phyloP scores from a whole-genome alignment of 2,113 vertebrate genomes.

The Phylloscopus trochiloides region DNA sequence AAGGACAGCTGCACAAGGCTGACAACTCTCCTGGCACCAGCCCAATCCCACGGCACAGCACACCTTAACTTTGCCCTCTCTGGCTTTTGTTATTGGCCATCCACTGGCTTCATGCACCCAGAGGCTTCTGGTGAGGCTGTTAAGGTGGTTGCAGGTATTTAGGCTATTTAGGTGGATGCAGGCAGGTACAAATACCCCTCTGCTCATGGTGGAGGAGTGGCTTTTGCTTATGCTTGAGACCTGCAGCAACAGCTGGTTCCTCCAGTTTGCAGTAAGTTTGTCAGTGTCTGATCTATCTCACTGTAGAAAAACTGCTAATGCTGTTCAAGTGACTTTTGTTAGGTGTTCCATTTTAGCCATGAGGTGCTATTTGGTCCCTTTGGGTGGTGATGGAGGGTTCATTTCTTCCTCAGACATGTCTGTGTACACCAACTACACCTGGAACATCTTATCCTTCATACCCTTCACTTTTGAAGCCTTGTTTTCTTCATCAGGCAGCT shows the following conservation, averaged over 20 bases:
- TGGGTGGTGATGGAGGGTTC: fast-evolving
- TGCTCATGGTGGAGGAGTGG: fast-evolving
- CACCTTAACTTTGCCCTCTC: background rate
- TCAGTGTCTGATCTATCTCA: background rate
- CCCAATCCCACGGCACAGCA: background rate
- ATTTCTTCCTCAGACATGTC: background rate
- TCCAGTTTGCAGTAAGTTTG: fast-evolving
- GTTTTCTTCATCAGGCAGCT: background rate
- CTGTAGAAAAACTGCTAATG: background rate
- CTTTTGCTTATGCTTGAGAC: fast-evolving
- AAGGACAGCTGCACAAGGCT: background rate
- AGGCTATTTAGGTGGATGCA: background rate
- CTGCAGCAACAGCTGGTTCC: fast-evolving
- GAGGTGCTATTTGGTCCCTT: background rate
- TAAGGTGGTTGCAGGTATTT: background rate
- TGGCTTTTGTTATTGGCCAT: background rate
- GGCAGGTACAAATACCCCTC: fast-evolving
- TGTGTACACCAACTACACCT: background rate
- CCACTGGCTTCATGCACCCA: background rate
- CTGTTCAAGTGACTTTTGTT: background rate
- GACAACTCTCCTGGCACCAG: background rate
- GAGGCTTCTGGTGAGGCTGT: background rate
- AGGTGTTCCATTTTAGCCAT: background rate
- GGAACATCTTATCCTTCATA: background rate
- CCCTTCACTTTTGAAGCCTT: background rate